phyloP scores from a whole-genome alignment of 2,797 vertebrate species.

The Myotis vivesi region DNA sequence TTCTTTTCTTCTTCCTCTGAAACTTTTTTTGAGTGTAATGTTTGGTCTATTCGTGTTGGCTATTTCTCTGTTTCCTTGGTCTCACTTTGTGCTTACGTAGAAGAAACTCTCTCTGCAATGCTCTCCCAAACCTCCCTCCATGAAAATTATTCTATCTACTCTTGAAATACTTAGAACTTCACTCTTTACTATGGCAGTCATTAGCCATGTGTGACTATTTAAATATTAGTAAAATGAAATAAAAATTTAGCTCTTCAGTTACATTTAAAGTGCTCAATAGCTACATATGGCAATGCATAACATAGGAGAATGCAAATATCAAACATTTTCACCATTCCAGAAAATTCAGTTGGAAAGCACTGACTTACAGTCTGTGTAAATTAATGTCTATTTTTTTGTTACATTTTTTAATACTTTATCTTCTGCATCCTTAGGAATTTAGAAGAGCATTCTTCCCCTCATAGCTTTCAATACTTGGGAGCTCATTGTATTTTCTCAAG shows the following conservation, averaged over 20 bases:
- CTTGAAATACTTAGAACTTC: neutral
- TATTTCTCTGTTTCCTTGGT: neutral
- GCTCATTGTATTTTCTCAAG: neutral
- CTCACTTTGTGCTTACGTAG: neutral
- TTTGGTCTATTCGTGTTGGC: neutral
- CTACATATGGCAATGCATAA: neutral
- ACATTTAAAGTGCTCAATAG: neutral
- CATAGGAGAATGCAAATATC: neutral
- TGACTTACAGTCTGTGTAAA: neutral
- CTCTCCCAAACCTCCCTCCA: neutral
- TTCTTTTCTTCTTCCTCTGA: neutral
- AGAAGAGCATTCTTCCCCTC: neutral
- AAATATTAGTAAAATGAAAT: neutral
- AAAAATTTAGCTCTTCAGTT: neutral
- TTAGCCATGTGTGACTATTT: neutral
- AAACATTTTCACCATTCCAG: neutral
- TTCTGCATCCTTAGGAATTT: neutral
- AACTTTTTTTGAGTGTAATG: neutral
- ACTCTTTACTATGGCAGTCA: neutral
- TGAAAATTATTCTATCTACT: neutral
- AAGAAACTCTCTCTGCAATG: neutral
- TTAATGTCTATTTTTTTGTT: neutral
- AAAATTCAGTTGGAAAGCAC: neutral
- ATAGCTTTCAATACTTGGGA: neutral
- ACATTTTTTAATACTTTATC: neutral